Evolutionary conservation across 30 jellyfish, hydroid and myxozoan species (phyloP).

Genomic region (Pseudorhiza aurosa): DNA sequence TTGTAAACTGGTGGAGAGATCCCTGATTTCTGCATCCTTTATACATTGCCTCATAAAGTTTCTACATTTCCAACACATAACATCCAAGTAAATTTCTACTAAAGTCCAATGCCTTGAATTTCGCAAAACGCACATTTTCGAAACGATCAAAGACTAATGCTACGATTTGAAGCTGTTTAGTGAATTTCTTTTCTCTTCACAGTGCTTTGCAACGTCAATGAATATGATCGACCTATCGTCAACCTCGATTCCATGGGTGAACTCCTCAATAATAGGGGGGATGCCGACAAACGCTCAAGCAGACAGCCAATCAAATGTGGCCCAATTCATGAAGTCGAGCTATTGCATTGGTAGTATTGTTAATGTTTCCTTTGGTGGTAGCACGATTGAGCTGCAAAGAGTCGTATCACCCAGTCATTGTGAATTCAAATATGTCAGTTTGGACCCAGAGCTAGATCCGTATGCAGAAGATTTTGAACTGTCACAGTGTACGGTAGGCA

Average conservation of each 20-base stretch:
- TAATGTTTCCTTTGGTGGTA: conserved; percentile 73
- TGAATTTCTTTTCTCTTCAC: no score
- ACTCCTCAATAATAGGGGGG: conserved; percentile 71
- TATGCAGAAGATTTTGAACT: conserved; percentile 93
- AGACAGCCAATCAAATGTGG: conserved; percentile 52
- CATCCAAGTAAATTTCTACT: no score
- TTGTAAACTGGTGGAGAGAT: no score
- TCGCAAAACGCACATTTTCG: no score
- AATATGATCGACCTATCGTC: conserved; percentile 78
- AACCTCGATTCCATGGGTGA: conserved; percentile 90
- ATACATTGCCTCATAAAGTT: no score
- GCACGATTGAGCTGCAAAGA: conserved; percentile 81
- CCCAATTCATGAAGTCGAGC: conserved; percentile 76
- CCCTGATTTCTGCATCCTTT: no score
- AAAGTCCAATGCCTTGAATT: no score
- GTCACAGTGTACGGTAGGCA: conserved; percentile 53
- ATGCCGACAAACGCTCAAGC: conserved; percentile 26
- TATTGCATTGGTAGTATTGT: conserved; percentile 91
- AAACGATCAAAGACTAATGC: no score
- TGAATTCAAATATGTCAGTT: conserved; percentile 85
- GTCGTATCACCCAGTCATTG: conserved; percentile 91
- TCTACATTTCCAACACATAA: no score
- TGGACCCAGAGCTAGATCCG: conserved; percentile 97
- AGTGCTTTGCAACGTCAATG: conserved; percentile 85
- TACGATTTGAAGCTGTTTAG: no score